These are phyloP conservation scores for Corapipo altera DNA, from an alignment of 2,113 vertebrate genomes.

Conservation along the genomic window DNA sequence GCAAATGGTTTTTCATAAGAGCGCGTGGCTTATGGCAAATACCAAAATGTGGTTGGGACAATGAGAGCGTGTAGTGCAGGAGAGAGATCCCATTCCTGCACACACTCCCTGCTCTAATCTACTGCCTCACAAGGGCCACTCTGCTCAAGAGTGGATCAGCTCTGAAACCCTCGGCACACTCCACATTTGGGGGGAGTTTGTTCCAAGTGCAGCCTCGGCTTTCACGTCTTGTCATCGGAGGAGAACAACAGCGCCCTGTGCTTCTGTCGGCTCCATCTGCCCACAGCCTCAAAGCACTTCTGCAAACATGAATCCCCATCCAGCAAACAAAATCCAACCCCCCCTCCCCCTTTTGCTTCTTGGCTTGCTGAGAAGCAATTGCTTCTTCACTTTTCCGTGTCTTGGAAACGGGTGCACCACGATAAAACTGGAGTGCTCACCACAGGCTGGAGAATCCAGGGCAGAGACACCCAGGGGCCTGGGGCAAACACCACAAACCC, in stretches of 20 bases:
- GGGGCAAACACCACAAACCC: background rate
- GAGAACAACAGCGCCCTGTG: background rate
- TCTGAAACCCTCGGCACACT: background rate
- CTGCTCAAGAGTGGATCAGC: background rate
- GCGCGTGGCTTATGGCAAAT: slow-evolving; percentile 67
- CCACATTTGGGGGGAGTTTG: background rate
- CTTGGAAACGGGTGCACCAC: fast-evolving
- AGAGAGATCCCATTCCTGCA: background rate
- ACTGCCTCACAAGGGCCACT: background rate
- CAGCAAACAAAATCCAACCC: background rate
- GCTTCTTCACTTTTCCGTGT: background rate
- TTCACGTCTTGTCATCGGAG: background rate
- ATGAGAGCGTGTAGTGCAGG: slow-evolving; percentile 19
- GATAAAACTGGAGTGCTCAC: background rate
- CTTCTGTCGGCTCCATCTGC: background rate
- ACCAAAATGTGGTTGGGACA: slow-evolving; percentile 57
- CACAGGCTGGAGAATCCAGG: fast-evolving
- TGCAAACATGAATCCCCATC: background rate
- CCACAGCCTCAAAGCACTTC: background rate
- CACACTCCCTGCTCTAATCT: background rate
- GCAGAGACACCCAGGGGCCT: background rate
- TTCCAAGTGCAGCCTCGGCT: background rate
- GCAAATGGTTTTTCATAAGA: slow-evolving; percentile 74
- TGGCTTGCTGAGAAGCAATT: background rate
- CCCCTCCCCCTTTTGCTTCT: background rate